Percentiles rank a stretch among this genome's conserved stretches.
phyloP scores from a whole-genome alignment of 2,113 vertebrate genomes.

The Perccottus glenii region DNA sequence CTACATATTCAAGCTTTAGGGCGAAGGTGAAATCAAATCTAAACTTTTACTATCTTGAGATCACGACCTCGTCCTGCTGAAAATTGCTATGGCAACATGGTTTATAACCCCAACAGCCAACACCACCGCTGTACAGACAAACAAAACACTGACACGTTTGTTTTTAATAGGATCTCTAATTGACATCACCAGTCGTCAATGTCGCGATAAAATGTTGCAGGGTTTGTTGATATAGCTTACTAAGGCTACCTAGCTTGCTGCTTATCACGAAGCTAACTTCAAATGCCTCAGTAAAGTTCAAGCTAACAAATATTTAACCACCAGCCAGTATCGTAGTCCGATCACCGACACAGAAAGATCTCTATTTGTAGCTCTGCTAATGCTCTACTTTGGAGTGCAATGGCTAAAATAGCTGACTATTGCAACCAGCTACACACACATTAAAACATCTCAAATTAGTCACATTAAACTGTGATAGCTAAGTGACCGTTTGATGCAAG shows the following conservation, averaged over 20 bases:
- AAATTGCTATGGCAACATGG: slow-evolving; percentile 62
- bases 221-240: not conserved
- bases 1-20: no score
- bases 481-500: slow-evolving; percentile 30
- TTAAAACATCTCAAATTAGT: slow-evolving; percentile 13
- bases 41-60: slow-evolving; percentile 9
- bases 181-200: not conserved
- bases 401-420: not conserved
- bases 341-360: not conserved
- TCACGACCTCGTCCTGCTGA: slow-evolving; percentile 27
- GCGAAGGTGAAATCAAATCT: not conserved
- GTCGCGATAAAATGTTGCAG: not conserved
- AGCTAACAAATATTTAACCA: not conserved
- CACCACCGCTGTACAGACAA: not conserved
- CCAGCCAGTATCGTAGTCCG: not conserved
- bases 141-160: not conserved
- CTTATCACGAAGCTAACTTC: slow-evolving; percentile 28
- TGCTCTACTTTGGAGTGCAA: not conserved
- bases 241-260: slow-evolving; percentile 28
- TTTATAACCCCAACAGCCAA: slow-evolving; percentile 1
- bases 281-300: slow-evolving; percentile 32
- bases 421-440: not conserved
- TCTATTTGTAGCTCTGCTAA: not conserved
- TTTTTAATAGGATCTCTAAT: not conserved
- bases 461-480: slow-evolving; percentile 30